Evolutionary conservation across 1,140 invertebrate species (phyloP), one percentile per base, ranked within the genome.

Genomic region (Hyles vespertilio): DNA sequence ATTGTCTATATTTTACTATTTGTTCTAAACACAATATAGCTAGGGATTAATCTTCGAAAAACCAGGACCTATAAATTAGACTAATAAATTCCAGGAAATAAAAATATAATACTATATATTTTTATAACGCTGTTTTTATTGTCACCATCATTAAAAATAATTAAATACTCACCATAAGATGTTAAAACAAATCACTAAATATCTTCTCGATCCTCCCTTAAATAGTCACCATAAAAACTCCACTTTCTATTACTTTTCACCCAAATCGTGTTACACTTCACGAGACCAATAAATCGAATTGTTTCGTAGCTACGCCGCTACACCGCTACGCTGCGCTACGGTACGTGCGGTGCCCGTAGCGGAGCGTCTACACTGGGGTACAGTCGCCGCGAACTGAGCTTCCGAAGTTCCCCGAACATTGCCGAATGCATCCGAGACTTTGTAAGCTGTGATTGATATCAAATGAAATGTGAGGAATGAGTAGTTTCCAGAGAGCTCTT

Each of bases 401-500:
- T 62, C 71, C 83, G 80, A 84, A 67, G 36, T 53, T 64, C n/a
- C 33, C 70, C 84, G 84, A 87, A n/a, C 54, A n/a, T 45, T 22
- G 44, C 77, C 85, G 85, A 85, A 52, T 43, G 43, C 9, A 51
- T 47, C 76, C 79, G 77, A 84, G 67, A 64, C 59, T 73, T 69
- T 74, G 72, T 79, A 82, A 82, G 75, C 74, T 66, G 79, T 88
- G 85, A 88, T 88, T 88, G 84, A 88, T 88, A 86, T 84, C 75
- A 86, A 86, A 88, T 85, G 81, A 84, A 85, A 88, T 85, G 83
- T 85, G 79, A 86, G 78, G 74, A 85, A 84, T 84, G 77, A 84
- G 76, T 84, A 86, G 84, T 84, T 22, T 85, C 67, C 68, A 74
- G 62, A 65, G 66, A 70, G 74, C 68, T 78, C 83, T 84, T 87